Evolutionary conservation across 1,140 invertebrate genomes (phyloP), one percentile per base, ranked within the genome.

Genomic region (Drosophila arizonae): DNA sequence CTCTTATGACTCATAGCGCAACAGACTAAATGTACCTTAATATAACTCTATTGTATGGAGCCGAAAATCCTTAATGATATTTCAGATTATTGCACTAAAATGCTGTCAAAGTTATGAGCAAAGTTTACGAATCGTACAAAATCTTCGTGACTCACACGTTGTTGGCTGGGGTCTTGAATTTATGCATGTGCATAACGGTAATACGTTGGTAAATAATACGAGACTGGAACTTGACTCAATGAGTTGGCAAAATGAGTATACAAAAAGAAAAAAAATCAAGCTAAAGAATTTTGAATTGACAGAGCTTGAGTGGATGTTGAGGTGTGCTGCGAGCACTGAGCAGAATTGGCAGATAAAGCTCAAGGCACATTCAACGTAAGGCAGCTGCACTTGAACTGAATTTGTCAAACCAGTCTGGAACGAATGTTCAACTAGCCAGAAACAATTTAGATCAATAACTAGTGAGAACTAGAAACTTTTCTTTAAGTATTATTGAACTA

Each of bases 1-100:
- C 28, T 50, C 54, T 11, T 72, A 39, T 85, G 81, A 85, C 52
- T 85, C 81, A 85, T 58, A 54, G 4, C 15, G 8, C n/a, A 52
- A 39, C 36, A 2, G 57, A 45, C 62, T 67, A 11, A 70, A 67
- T 71, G 4, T 41, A 39, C 43, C 41, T 6, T 3, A 30, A 36
- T 30, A 3, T 45, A 52, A 1, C 4, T 54, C 13, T 46, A 46
- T 46, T 9, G 43, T 15, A 9, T 46, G 21, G 43, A 9, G 43
- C n/a, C 17, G 11, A 46, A 8, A 15, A 46, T 46, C 43, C 15
- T 46, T 15, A 46, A 46, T 46, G 15, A 46, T 46, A 4, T 46
- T 39, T 17, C 43, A 17, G 17, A 17, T 15, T 15, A 46, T 46
- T 6, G 15, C 43, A 17, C 17, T 46, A 9, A 46, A 9, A 17